phyloP scores from a whole-genome alignment of 1,140 invertebrate species.

The Macrobrachium nipponense region DNA sequence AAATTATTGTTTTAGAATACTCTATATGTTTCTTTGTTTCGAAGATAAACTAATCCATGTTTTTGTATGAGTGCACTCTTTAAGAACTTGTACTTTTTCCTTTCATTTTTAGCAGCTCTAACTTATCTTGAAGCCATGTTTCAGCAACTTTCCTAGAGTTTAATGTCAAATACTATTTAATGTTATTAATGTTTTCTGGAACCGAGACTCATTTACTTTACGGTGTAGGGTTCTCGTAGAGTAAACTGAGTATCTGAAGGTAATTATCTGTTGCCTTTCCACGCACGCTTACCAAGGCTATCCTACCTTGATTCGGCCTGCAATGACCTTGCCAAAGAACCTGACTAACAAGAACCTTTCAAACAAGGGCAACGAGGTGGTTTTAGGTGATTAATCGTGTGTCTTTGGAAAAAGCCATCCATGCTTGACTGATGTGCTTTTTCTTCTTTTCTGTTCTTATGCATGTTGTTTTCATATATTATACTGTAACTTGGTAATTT shows the following conservation, averaged over 20 bases:
- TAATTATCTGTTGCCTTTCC: background rate
- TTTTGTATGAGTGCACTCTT: no score
- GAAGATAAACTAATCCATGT: no score
- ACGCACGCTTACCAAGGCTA: constrained; percentile 53
- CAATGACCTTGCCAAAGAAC: constrained; percentile 63
- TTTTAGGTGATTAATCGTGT: constrained; percentile 30
- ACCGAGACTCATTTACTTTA: no score
- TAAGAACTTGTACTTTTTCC: no score
- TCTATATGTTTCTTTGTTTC: no score
- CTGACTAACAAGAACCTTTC: constrained; percentile 46
- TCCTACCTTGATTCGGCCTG: constrained; percentile 63
- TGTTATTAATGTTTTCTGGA: no score
- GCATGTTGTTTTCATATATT: background rate
- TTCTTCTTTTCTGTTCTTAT: background rate
- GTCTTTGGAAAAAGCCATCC: background rate
- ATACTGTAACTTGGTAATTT: background rate
- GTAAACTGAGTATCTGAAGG: background rate
- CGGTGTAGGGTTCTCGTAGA: no score
- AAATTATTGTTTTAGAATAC: no score
- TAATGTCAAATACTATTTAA: no score
- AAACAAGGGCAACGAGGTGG: constrained; percentile 23
- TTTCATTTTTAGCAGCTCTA: no score
- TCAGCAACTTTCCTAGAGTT: no score
- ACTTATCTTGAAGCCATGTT: no score
- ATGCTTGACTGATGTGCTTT: background rate